Percentiles rank a stretch among this genome's conserved stretches.
Evolutionary conservation across 2,888 invertebrate species (phyloP).

Genomic region (Coleophora deauratella): DNA sequence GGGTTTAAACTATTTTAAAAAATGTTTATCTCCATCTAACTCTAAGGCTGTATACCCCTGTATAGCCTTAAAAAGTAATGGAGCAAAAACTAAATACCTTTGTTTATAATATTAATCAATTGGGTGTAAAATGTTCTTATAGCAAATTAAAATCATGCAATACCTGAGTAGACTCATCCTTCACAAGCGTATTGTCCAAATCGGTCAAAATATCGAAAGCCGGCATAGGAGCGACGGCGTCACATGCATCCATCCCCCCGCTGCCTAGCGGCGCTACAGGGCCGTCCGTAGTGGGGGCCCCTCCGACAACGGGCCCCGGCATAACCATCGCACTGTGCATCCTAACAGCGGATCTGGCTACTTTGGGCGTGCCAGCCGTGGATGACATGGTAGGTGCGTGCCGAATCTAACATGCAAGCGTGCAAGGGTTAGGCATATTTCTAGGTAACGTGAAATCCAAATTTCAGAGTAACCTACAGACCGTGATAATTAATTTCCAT

Average conservation of each 20-base stretch:
- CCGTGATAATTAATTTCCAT: background rate
- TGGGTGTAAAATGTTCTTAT: too few species aligned
- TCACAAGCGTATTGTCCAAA: background rate
- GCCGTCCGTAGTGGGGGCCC: constrained; percentile 1
- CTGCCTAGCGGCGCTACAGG: background rate
- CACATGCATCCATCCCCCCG: background rate
- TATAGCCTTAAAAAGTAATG: too few species aligned
- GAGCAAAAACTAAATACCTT: too few species aligned
- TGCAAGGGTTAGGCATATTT: background rate
- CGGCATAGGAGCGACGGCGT: too few species aligned
- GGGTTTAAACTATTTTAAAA: too few species aligned
- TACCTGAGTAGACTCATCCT: background rate
- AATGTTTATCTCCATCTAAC: too few species aligned
- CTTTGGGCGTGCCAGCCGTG: constrained; percentile 22
- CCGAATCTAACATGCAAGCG: constrained; percentile 50
- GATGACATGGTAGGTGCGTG: constrained; percentile 31
- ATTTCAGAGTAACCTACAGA: background rate
- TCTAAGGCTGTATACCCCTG: too few species aligned
- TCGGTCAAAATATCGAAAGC: background rate
- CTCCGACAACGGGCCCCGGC: constrained; percentile 4
- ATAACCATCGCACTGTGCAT: constrained; percentile 33
- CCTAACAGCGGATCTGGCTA: constrained; percentile 29
- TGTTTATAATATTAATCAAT: too few species aligned
- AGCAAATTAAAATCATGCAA: background rate
- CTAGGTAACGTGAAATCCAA: background rate